Percentiles rank a stretch among this genome's conserved stretches.
Conservation (phyloP, 2,888 invertebrate species). For the Mythimna lalbum region DNA sequence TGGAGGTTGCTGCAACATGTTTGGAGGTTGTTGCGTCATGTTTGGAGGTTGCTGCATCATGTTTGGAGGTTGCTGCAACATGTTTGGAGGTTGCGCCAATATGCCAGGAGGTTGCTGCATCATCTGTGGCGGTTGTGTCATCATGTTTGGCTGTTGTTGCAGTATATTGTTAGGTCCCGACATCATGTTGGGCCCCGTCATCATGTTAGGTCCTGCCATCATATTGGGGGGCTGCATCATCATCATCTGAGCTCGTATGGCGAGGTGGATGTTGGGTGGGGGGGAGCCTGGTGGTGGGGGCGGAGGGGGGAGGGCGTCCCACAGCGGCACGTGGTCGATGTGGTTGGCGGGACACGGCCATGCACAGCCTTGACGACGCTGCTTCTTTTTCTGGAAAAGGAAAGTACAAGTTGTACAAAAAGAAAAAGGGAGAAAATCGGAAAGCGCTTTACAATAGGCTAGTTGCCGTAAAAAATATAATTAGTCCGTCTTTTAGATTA, state of each 20-base stretch:
- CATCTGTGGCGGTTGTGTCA: constrained; percentile 48
- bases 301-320: constrained; percentile 88
- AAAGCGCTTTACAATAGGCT: too few relatives aligned
- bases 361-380: constrained; percentile 81
- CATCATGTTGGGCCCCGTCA: constrained; percentile 46
- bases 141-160: constrained; percentile 41
- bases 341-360: constrained; percentile 87
- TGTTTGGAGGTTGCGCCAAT: constrained; percentile 42
- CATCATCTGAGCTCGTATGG: constrained; percentile 31
- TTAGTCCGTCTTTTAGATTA: too few relatives aligned
- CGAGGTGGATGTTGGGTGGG: constrained; percentile 65
- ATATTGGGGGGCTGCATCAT: constrained; percentile 44
- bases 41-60: constrained; percentile 45
- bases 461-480: too few relatives aligned
- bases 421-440: too few relatives aligned
- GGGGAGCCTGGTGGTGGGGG: constrained; percentile 86
- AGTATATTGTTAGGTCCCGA: constrained; percentile 36
- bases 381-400: constrained; percentile 69
- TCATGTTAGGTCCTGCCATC: constrained; percentile 33
- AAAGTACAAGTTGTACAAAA: not conserved
- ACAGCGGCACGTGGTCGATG: constrained; percentile 87
- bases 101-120: constrained; percentile 31
- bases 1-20: constrained; percentile 45
- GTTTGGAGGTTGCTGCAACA: constrained; percentile 43
- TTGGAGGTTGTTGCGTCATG: constrained; percentile 46